phyloP scores from a whole-genome alignment of 2,888 invertebrate genomes.

The Phalera bucephala region DNA sequence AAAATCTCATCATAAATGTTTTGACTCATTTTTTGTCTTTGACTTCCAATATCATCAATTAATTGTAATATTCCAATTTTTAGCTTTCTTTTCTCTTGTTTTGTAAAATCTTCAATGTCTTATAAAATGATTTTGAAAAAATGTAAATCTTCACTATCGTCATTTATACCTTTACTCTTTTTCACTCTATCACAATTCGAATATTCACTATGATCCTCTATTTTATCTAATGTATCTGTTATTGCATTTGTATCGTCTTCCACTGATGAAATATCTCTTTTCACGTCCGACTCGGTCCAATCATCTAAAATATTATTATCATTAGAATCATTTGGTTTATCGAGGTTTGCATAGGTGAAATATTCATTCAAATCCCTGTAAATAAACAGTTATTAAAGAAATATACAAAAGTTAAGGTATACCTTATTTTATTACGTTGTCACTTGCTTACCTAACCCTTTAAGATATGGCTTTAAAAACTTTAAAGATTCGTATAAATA shows the following conservation, averaged over 20 bases:
- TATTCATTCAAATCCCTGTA: too few relatives aligned
- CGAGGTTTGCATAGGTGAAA: too few relatives aligned
- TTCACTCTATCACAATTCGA: conserved; percentile 13
- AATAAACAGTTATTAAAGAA: too few relatives aligned
- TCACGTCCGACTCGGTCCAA: conserved; percentile 26
- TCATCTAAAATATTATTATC: conserved; percentile 25
- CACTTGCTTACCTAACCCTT: too few relatives aligned
- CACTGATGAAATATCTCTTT: conserved; percentile 25
- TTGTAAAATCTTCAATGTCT: conserved; percentile 71
- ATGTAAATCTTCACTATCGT: conserved; percentile 53
- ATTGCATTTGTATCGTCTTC: conserved; percentile 2
- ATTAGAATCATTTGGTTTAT: too few relatives aligned
- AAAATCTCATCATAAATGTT: too few relatives aligned
- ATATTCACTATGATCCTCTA: conserved; percentile 4
- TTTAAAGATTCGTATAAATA: too few relatives aligned
- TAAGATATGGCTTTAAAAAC: too few relatives aligned
- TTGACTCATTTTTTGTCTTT: conserved; percentile 1
- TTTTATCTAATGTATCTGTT: conserved; percentile 2
- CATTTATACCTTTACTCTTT: conserved; percentile 27
- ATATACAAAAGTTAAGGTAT: too few relatives aligned
- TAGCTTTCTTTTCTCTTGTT: conserved; percentile 75
- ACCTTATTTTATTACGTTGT: too few relatives aligned
- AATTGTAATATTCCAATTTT: conserved; percentile 76
- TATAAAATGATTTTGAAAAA: conserved; percentile 80
- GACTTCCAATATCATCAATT: conserved; percentile 65